Evolutionary conservation across 2,888 invertebrate species (phyloP).

Genomic region (Camponotus fellah): DNA sequence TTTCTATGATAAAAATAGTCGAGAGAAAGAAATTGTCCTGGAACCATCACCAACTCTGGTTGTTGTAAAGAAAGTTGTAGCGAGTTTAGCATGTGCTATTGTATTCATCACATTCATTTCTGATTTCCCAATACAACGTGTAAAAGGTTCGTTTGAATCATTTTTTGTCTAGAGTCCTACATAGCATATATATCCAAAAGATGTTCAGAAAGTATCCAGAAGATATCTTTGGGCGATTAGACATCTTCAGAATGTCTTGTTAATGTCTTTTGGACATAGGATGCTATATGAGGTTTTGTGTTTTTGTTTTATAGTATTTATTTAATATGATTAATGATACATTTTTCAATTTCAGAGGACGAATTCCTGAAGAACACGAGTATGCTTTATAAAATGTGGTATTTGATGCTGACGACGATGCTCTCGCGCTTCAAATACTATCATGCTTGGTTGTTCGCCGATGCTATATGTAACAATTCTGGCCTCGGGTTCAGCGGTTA

Average conservation of each 20-base stretch:
- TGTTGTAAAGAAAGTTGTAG: conserved; percentile 91
- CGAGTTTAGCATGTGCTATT: conserved; percentile 91
- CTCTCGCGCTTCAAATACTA: conserved; percentile 97
- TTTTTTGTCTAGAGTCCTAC: not conserved
- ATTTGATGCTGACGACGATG: conserved; percentile 91
- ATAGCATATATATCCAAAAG: no score
- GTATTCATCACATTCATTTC: conserved; percentile 91
- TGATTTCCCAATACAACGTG: conserved; percentile 90
- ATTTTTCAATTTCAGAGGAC: conserved; percentile 86
- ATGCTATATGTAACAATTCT: conserved; percentile 97
- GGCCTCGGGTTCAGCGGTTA: conserved; percentile 96
- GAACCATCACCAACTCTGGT: conserved; percentile 92
- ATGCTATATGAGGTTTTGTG: no score
- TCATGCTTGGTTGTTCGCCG: conserved; percentile 98
- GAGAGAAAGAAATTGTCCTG: conserved; percentile 85
- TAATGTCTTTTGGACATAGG: no score
- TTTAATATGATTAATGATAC: not conserved
- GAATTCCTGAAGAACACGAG: conserved; percentile 89
- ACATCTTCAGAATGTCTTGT: no score
- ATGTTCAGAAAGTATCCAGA: no score
- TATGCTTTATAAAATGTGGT: conserved; percentile 90
- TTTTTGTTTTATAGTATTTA: not conserved
- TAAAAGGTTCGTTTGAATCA: conserved; percentile 88
- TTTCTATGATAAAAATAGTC: conserved; percentile 85
- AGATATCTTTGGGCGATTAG: no score